These are phyloP conservation scores for Ips typographus DNA, from an alignment of 1,140 invertebrate species.

Conservation along the genomic window DNA sequence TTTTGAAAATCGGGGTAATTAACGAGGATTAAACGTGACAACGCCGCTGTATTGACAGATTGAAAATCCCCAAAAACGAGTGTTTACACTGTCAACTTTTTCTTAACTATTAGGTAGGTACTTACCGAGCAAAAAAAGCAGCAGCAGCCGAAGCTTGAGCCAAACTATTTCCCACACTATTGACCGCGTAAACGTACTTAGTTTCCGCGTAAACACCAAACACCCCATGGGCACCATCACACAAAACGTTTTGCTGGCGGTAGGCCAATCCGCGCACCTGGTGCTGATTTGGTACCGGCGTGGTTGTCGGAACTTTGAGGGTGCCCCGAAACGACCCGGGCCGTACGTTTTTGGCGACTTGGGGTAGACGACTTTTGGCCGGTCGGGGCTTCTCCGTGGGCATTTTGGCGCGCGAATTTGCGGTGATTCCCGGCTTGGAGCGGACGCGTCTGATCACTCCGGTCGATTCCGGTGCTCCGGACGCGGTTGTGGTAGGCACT, in stretches of 20 bases:
- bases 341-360: neutral
- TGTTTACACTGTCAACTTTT: no score
- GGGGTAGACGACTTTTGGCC: slow-evolving; percentile 17
- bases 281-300: slow-evolving; percentile 33
- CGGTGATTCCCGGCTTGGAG: slow-evolving; percentile 7
- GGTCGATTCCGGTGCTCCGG: slow-evolving; percentile 26
- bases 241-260: slow-evolving; percentile 26
- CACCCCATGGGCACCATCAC: slow-evolving; percentile 41
- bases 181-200: slow-evolving; percentile 52
- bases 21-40: no score
- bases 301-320: slow-evolving; percentile 32
- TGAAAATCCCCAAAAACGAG: no score
- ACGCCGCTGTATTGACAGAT: no score
- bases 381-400: slow-evolving; percentile 15
- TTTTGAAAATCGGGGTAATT: no score
- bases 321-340: slow-evolving; percentile 28
- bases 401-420: slow-evolving; percentile 32
- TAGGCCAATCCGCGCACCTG: slow-evolving; percentile 15
- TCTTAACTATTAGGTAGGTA: neutral
- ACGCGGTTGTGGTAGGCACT: slow-evolving; percentile 46
- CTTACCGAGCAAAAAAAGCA: slow-evolving; percentile 55
- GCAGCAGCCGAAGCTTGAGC: slow-evolving; percentile 52
- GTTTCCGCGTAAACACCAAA: slow-evolving; percentile 52
- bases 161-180: slow-evolving; percentile 47
- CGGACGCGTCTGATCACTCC: slow-evolving; percentile 8